Base-by-base conservation (phyloP, 2,888 invertebrate species). In the Pandemis corylana region DNA sequence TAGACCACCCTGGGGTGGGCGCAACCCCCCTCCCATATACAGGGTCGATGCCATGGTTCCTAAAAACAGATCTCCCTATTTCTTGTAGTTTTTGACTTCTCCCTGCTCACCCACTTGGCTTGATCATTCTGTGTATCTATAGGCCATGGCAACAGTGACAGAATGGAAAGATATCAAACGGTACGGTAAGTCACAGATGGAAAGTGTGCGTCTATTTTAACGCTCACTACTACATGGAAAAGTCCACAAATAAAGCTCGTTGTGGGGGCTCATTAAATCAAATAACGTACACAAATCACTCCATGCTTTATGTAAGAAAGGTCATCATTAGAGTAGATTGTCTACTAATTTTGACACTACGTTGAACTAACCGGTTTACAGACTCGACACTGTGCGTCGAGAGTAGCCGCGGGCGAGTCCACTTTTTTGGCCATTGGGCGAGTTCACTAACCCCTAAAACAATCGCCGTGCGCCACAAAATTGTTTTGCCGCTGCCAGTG, bases 351-450 rank as follows among this genome's bases (percentile, higher is more conserved):
- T 28, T 59, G 59, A 28, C 59, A 59, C 59, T 28, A 10, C 56
- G 53, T 28, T 12, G 28, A 7, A n/a, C 7, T 10, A 59, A 59
- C 59, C 59, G 59, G 59, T 59, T 59, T 59, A 7, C 5, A 12
- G 28, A 59, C 12, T 28, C 28, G 59, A 65, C 46, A 65, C 13
- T 65, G 46, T 15, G 46, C 61, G 70, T 46, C 51, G 46, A 62
- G 46, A 62, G 61, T 67, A 28, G 75, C 75, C 71, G 7, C 70
- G 56, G 75, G 71, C 75, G 36, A 53, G 71, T 75, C 75, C 67
- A 63, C 70, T 75, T 75, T 74, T 75, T 75, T 67, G 71, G 75
- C 59, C 51, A 44, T 15, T 70, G 65, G 61, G 66, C 56, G 46
- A 53, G 74, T 65, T 51, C 74, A 66, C 7, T 66, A 69, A 70